Evolutionary conservation across 2,888 invertebrate genomes (phyloP), one percentile per base, ranked within the genome.

Genomic region (Tanypteryx hageni): DNA sequence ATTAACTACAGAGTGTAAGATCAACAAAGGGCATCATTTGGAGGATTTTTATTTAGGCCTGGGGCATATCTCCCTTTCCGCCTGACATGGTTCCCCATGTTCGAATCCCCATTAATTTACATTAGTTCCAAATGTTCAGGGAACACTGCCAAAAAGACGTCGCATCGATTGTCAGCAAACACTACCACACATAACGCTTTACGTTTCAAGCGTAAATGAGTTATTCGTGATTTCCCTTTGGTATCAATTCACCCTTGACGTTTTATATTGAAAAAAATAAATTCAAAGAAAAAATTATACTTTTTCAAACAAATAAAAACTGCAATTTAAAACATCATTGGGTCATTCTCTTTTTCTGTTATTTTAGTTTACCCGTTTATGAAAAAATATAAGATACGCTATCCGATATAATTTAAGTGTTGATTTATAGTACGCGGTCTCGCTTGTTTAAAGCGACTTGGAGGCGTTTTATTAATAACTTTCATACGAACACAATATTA

Each of bases 11-110:
- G 68, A 68, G 68, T 7, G 68, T 68, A 68, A 68, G 18, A 68
- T 68, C 68, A 68, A 68, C 68, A 68, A 68, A n/a, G n/a, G 68
- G 18, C 68, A 68, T 68, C 68, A 68, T 68, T 68, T 68, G 9
- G 68, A 16, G 68, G 18, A 68, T 18, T 68, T 68, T 8, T 68
- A 68, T 68, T 68, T 68, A 22, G n/a, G n/a, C 68, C 68, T 7
- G 68, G n/a, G 18, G 68, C 68, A 68, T n/a, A n/a, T 22, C 8
- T 68, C 22, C 68, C 68, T 68, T 68, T 68, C n/a, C 68, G 68
- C 16, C 18, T 64, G 64, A 64, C 64, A 64, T 18, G 64, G 16
- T n/a, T 64, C 18, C 0, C 64, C 64, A 16, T 64, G 64, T 64
- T 68, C 68, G 68, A 68, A 68, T 22, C 22, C 68, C n/a, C 68